Percentiles rank a stretch among this genome's conserved stretches.
Evolutionary conservation across 1,140 invertebrate species (phyloP).

Genomic region (Panulirus ornatus): DNA sequence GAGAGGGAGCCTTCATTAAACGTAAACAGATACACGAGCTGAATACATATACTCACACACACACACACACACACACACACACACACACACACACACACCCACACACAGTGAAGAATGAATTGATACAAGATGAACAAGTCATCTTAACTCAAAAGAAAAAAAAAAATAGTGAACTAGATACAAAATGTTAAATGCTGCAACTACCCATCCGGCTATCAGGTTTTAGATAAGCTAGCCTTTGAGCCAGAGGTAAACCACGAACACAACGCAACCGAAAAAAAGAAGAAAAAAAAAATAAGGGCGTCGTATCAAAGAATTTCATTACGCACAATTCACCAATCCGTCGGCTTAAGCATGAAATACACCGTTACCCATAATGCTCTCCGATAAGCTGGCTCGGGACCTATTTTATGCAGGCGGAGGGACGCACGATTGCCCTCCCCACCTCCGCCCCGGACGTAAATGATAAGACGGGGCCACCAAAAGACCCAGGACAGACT

Average conservation of each 20-base stretch:
- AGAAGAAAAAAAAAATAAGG: too few species aligned
- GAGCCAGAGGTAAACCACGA: too few species aligned
- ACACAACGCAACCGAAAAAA: too few species aligned
- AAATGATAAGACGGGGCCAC: background rate
- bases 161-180: too few species aligned
- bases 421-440: background rate
- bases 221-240: too few species aligned
- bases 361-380: constrained; percentile 34
- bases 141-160: too few species aligned
- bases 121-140: too few species aligned
- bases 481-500: background rate
- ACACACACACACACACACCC: background rate
- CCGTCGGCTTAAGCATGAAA: constrained; percentile 44
- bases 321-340: constrained; percentile 50
- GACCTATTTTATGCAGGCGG: constrained; percentile 4
- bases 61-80: background rate
- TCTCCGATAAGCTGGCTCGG: constrained; percentile 6
- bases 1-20: background rate
- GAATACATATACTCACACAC: background rate
- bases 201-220: too few species aligned
- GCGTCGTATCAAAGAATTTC: constrained; percentile 15
- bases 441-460: too few species aligned
- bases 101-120: background rate
- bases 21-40: background rate
- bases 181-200: too few species aligned